A percentile compares a stretch with the other conserved stretches of the same genome.
Conservation (phyloP, 2,888 invertebrate genomes). For the Neocrepidodera transversa region DNA sequence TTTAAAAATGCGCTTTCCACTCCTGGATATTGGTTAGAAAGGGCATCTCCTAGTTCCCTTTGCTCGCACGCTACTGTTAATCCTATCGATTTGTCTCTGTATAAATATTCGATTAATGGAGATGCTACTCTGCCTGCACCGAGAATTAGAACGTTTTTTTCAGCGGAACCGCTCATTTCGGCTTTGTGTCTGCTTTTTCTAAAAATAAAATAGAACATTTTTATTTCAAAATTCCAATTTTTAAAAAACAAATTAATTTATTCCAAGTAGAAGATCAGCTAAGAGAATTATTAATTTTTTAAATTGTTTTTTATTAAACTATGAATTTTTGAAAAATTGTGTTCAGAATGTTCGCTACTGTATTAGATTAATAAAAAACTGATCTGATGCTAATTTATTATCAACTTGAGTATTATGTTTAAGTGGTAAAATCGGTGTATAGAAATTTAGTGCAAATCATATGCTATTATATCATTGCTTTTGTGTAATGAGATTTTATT, state of each 20-base stretch:
- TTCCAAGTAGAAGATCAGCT: background rate
- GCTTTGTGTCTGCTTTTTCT: conserved; percentile 53
- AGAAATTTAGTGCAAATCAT: no score
- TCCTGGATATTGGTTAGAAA: conserved; percentile 79
- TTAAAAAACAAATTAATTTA: no score
- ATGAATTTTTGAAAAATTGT: no score
- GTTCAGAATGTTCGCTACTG: no score
- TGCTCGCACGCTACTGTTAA: conserved; percentile 74
- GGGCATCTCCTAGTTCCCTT: conserved; percentile 86
- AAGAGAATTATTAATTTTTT: background rate
- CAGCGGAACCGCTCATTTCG: conserved; percentile 56
- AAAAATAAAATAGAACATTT: no score
- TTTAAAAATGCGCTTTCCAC: conserved; percentile 64
- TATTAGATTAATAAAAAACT: no score
- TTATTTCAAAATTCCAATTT: no score
- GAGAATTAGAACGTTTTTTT: conserved; percentile 82
- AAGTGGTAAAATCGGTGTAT: no score
- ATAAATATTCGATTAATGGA: conserved; percentile 93
- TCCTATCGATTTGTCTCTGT: conserved; percentile 80
- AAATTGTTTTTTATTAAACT: background rate
- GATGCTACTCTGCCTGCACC: conserved; percentile 93
- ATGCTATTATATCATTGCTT: no score
- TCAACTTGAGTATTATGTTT: no score
- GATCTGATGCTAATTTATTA: no score
- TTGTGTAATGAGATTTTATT: no score